A percentile compares a stretch with the other conserved stretches of the same genome.
Evolutionary conservation across 1,140 invertebrate species (phyloP).

Genomic region (Archegozetes longisetosus): DNA sequence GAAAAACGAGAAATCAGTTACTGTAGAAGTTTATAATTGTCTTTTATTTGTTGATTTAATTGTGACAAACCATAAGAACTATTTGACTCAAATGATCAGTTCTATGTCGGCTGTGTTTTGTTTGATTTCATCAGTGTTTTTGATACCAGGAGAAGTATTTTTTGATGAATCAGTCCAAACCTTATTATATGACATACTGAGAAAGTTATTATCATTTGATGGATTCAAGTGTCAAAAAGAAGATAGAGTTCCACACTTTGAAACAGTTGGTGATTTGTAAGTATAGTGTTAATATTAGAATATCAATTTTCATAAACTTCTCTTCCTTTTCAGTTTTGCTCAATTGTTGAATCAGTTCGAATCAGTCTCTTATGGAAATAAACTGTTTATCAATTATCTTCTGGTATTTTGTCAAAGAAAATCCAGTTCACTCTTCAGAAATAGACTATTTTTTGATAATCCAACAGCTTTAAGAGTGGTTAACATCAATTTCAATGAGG

Average conservation of each 20-base stretch:
- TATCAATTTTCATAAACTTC: too few relatives aligned
- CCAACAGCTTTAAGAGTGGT: not conserved
- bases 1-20: not conserved
- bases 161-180: slow-evolving; percentile 5
- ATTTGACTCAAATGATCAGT: not conserved
- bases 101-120: not conserved
- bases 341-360: slow-evolving; percentile 8
- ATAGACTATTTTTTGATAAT: slow-evolving; percentile 3
- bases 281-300: too few relatives aligned
- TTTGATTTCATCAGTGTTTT: slow-evolving; percentile 7
- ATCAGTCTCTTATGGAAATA: slow-evolving; percentile 11
- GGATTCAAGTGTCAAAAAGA: slow-evolving; percentile 1
- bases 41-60: slow-evolving; percentile 2
- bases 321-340: slow-evolving; percentile 1
- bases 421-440: slow-evolving; percentile 4
- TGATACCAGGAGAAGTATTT: slow-evolving; percentile 7
- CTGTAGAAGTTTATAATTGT: not conserved
- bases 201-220: not conserved
- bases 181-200: not conserved
- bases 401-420: slow-evolving; percentile 11
- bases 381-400: slow-evolving; percentile 14
- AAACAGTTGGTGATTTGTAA: slow-evolving; percentile 7
- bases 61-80: not conserved
- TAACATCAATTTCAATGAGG: not conserved
- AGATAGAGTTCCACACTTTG: not conserved